A percentile compares a stretch with the other conserved stretches of the same genome.
Evolutionary conservation across 1,140 invertebrate genomes (phyloP).

Genomic region (Drosophila albomicans): DNA sequence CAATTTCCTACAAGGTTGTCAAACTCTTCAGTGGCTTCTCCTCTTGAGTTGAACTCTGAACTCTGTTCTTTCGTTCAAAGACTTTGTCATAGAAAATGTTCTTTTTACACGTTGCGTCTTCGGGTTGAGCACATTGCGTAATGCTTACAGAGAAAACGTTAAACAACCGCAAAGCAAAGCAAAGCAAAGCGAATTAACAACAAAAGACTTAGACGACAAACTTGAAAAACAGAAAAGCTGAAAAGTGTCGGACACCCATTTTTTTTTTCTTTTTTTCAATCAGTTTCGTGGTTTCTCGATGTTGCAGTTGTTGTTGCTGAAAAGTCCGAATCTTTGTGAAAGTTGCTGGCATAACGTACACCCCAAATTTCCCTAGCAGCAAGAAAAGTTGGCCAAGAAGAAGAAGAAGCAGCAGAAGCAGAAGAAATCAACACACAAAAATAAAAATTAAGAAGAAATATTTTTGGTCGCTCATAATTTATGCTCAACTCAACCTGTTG

Average conservation of each 20-base stretch:
- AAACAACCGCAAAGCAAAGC: not conserved
- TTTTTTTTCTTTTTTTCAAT: slow-evolving; percentile 28
- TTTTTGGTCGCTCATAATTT: slow-evolving; percentile 64
- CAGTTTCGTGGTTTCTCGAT: slow-evolving; percentile 6
- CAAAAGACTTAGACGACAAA: slow-evolving; percentile 64
- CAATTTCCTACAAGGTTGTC: too few species aligned
- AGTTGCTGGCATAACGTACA: slow-evolving; percentile 48
- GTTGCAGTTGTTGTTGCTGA: slow-evolving; percentile 20
- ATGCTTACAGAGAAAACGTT: slow-evolving; percentile 13
- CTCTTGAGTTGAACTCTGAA: too few species aligned
- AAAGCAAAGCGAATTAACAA: slow-evolving; percentile 8
- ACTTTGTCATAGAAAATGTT: not conserved
- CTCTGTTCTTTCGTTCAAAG: too few species aligned
- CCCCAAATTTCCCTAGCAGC: slow-evolving; percentile 55
- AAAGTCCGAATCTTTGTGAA: slow-evolving; percentile 56
- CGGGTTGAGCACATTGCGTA: slow-evolving; percentile 1
- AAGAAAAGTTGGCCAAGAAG: slow-evolving; percentile 59
- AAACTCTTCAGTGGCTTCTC: too few species aligned
- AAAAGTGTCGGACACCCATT: slow-evolving; percentile 9
- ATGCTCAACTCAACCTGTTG: slow-evolving; percentile 69
- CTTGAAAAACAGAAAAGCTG: slow-evolving; percentile 29
- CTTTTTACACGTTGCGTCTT: not conserved
- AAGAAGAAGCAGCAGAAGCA: slow-evolving; percentile 11
- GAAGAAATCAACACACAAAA: slow-evolving; percentile 15
- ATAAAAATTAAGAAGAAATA: slow-evolving; percentile 54